Evolutionary conservation across 2,113 vertebrate genomes (phyloP), one percentile per base, ranked within the genome.

Genomic region (Chaetorhynchus papuensis): DNA sequence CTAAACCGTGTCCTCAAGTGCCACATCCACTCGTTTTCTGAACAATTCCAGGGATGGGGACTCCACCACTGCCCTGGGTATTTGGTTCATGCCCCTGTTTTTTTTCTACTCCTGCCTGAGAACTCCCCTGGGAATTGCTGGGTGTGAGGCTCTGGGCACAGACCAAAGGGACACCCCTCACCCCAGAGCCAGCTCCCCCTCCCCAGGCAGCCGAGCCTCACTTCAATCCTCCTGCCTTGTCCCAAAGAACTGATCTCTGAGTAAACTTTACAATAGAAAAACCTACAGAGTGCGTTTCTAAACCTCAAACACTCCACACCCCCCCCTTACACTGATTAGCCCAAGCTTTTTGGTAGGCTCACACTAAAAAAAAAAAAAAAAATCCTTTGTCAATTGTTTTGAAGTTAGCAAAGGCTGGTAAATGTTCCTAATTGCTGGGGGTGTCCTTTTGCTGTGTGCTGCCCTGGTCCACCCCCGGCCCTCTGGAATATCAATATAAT

Each of bases 101-200:
- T 30, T 19, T 57, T 44, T 18, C 41, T 41, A 2, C 16, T 87
- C 6, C 12, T 8, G 33, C n/a, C 27, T 16, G 11, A 44, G 52
- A 27, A 30, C 4, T 42, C 7, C 24, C 54, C 23, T 7, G 45
- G 9, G 33, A 30, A 2, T 0, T 7, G 14, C 68, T 24, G n/a
- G 2, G 28, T 26, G 27, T 3, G 4, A 4, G 30, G 39, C 16
- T 16, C 6, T 0, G 35, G 23, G 5, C 37, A 9, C 33, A 12
- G 66, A 9, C 2, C 2, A 26, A 6, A 18, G 54, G 23, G 11
- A 41, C 16, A 14, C 3, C 3, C 12, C 11, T 11, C 9, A 0
- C 9, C 22, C 35, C 16, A 11, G 10, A 12, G 49, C 14, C 80
- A 26, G 49, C 65, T 52, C 23, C 54, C 21, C 11, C 1, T 9